phyloP scores from a whole-genome alignment of 2,797 vertebrate genomes.

The Enteromius trimaculatus region DNA sequence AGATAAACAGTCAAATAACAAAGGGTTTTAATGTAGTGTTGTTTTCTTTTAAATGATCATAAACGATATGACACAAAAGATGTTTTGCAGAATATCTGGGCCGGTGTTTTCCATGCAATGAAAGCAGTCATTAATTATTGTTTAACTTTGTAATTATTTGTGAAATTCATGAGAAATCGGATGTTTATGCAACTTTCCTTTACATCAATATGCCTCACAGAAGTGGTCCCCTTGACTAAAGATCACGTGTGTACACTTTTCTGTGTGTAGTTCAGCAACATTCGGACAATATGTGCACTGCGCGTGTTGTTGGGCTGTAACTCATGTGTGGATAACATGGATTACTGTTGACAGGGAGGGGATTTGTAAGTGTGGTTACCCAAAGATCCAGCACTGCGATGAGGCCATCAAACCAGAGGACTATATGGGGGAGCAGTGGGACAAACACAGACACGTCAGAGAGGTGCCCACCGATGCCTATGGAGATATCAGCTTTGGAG shows the following conservation, averaged over 20 bases:
- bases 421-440: constrained; percentile 79
- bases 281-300: background rate
- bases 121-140: background rate
- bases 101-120: background rate
- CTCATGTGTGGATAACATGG: constrained; percentile 29
- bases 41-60: too few species aligned
- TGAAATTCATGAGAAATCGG: too few species aligned
- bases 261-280: constrained; percentile 15
- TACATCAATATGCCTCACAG: too few species aligned
- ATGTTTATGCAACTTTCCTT: too few species aligned
- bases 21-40: background rate
- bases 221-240: background rate
- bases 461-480: constrained; percentile 90
- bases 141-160: background rate
- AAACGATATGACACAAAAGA: background rate
- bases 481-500: constrained; percentile 86
- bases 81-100: background rate
- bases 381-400: constrained; percentile 76
- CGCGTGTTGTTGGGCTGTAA: constrained; percentile 12
- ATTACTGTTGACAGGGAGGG: constrained; percentile 72
- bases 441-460: constrained; percentile 78
- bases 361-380: constrained; percentile 86
- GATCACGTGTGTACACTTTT: background rate
- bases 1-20: too few species aligned
- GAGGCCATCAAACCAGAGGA: constrained; percentile 78